These are phyloP conservation scores for Anodontia alba DNA, from an alignment of 2,888 invertebrate genomes.

Conservation along the genomic window DNA sequence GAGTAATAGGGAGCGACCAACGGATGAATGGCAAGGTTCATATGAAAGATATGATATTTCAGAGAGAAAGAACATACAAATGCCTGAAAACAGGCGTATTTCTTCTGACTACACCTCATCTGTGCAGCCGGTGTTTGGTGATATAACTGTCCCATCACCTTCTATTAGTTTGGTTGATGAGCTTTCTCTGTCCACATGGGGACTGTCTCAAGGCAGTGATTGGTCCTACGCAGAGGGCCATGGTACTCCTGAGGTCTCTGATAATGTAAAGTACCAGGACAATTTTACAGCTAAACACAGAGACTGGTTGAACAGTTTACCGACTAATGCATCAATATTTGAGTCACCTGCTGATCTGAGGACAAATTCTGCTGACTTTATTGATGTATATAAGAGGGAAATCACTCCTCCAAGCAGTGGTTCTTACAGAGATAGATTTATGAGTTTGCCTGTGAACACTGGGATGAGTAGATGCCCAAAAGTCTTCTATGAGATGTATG, in stretches of 20 bases:
- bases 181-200: not conserved
- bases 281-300: not conserved
- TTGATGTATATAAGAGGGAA: no score
- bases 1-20: no score
- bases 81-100: no score
- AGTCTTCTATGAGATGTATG: not conserved
- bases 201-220: not conserved
- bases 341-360: not conserved
- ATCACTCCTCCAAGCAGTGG: no score
- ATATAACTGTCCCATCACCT: not conserved
- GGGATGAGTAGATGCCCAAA: not conserved
- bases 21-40: no score
- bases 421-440: not conserved
- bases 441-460: not conserved
- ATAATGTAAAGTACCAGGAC: not conserved
- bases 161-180: not conserved
- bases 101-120: not conserved
- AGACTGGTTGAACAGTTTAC: not conserved
- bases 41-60: no score
- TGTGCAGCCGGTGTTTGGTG: not conserved
- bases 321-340: not conserved
- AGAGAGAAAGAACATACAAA: no score
- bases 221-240: not conserved
- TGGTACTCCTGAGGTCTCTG: not conserved
- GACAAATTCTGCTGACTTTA: not conserved